Evolutionary conservation across 1,140 invertebrate genomes (phyloP).

Genomic region (Theocolax elegans): DNA sequence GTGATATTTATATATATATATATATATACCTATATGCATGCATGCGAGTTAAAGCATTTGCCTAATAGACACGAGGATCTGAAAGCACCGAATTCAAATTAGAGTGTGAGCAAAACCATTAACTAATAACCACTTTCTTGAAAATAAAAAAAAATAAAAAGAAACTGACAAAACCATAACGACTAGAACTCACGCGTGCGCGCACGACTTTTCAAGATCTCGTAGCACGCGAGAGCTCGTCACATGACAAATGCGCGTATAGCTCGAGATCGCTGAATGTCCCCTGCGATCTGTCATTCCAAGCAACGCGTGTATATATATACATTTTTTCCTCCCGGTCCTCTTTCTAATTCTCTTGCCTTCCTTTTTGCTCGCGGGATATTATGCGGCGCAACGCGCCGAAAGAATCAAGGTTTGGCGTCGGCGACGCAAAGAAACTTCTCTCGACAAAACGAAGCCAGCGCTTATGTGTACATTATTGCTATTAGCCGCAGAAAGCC

Average conservation of each 20-base stretch:
- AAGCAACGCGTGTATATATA: neutral
- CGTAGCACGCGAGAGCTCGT: neutral
- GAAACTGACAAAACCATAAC: neutral
- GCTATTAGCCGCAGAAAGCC: conserved; percentile 57
- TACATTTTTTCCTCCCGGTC: conserved; percentile 15
- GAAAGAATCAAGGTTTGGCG: neutral
- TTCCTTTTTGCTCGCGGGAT: neutral
- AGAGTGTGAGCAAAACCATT: neutral
- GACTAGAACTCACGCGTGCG: neutral
- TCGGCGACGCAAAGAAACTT: no score
- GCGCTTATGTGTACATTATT: conserved; percentile 58
- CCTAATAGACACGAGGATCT: neutral
- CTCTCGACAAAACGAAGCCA: neutral
- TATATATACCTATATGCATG: no score
- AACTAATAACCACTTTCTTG: conserved; percentile 3
- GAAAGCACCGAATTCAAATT: conserved; percentile 11
- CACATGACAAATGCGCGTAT: conserved; percentile 51
- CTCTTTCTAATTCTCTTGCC: conserved; percentile 33
- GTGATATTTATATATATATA: no score
- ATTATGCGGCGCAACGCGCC: neutral
- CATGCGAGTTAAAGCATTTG: neutral
- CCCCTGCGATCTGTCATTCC: conserved; percentile 55
- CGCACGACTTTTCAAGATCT: conserved; percentile 9
- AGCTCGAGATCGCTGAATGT: conserved; percentile 52
- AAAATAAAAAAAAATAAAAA: neutral